Conservation (phyloP, 2,797 vertebrate genomes). For the Remorina albescens region DNA sequence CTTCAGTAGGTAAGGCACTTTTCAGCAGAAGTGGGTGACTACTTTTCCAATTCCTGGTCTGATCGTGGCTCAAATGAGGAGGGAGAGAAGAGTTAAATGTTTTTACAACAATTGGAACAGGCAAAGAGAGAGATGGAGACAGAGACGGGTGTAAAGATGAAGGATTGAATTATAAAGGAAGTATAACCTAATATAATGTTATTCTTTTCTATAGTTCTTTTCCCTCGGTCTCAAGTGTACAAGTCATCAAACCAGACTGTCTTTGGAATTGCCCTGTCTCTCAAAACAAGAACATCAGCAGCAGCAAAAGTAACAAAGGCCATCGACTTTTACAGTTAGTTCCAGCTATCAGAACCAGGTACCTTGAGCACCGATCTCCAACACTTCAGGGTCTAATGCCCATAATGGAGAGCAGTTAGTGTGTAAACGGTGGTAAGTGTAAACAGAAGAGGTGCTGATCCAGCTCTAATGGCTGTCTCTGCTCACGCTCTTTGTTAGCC, state of each 20-base stretch:
- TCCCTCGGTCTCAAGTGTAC: slow-evolving; percentile 29
- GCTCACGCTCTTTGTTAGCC: slow-evolving; percentile 50
- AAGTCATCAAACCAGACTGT: slow-evolving; percentile 41
- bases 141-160: slow-evolving; percentile 3
- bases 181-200: slow-evolving; percentile 19
- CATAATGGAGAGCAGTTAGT: slow-evolving; percentile 65
- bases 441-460: slow-evolving; percentile 63
- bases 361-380: slow-evolving; percentile 43
- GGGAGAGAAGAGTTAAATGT: slow-evolving; percentile 36
- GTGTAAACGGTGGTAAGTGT: slow-evolving; percentile 61
- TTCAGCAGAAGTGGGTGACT: slow-evolving; percentile 51
- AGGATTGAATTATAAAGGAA: slow-evolving; percentile 38
- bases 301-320: slow-evolving; percentile 46
- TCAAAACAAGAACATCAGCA: slow-evolving; percentile 15
- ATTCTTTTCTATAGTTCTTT: slow-evolving; percentile 32
- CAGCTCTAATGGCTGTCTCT: slow-evolving; percentile 57
- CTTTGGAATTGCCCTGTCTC: slow-evolving; percentile 22
- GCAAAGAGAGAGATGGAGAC: not conserved
- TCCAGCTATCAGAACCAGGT: slow-evolving; percentile 49
- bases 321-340: slow-evolving; percentile 70
- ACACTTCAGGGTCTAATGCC: slow-evolving; percentile 40
- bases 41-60: slow-evolving; percentile 46
- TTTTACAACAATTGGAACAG: not conserved
- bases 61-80: slow-evolving; percentile 60
- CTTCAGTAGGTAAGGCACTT: slow-evolving; percentile 38